These are phyloP conservation scores for Anolis carolinensis DNA, from an alignment of 2,113 vertebrate genomes.

Conservation along the genomic window DNA sequence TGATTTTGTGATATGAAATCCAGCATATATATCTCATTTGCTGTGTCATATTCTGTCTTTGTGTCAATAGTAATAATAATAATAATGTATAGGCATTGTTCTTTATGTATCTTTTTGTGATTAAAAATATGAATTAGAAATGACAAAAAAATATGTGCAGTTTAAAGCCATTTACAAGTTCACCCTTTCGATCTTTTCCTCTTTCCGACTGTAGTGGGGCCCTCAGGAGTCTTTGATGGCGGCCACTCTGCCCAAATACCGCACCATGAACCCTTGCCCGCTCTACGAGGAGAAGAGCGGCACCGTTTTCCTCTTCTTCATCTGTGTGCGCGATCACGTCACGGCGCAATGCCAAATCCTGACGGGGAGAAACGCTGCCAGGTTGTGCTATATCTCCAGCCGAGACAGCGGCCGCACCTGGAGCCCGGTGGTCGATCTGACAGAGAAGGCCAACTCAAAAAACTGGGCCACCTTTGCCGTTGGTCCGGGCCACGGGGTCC, in stretches of 20 bases:
- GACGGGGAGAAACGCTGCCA: conserved; percentile 81
- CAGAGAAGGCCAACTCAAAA: conserved; percentile 73
- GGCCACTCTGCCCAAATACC: conserved; percentile 59
- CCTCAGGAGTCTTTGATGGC: conserved; percentile 44
- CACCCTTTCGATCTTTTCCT: too few relatives aligned
- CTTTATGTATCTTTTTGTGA: too few relatives aligned
- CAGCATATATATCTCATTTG: too few relatives aligned
- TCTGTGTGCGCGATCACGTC: conserved; percentile 81
- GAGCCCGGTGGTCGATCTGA: conserved; percentile 83
- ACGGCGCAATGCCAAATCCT: conserved; percentile 81
- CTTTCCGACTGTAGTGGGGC: conserved; percentile 67
- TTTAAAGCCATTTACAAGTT: too few relatives aligned
- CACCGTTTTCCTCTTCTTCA: conserved; percentile 89
- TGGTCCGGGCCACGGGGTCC: conserved; percentile 84
- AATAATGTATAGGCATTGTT: too few relatives aligned
- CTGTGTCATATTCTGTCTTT: too few relatives aligned
- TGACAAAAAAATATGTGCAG: too few relatives aligned
- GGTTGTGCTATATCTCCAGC: conserved; percentile 86
- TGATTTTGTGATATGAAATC: too few relatives aligned
- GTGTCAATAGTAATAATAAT: too few relatives aligned
- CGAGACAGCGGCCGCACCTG: conserved; percentile 79
- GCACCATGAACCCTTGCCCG: conserved; percentile 81
- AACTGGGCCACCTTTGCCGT: conserved; percentile 86
- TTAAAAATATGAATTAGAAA: too few relatives aligned
- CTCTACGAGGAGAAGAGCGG: conserved; percentile 64